Evolutionary conservation across 2,888 invertebrate genomes (phyloP), one percentile per base, ranked within the genome.

Genomic region (Ommatoiulus sabulosus): DNA sequence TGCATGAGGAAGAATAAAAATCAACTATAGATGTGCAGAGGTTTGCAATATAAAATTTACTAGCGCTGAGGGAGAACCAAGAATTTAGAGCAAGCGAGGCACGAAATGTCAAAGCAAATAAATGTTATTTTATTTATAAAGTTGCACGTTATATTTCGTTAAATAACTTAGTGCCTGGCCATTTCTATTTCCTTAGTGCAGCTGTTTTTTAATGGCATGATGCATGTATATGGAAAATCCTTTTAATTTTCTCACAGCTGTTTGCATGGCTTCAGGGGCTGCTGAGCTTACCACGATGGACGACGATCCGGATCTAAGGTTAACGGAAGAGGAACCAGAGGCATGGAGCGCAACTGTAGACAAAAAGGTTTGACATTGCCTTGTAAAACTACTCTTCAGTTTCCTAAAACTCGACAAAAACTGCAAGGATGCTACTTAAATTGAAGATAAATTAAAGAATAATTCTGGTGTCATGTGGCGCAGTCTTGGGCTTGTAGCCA

Each of bases 281-380:
- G 63, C 87, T 43, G 91, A 91, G 91, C 91, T 91, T 44, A 91
- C 91, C 24, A 96, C 97, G 92, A 94, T 97, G 86, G 97, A 97
- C 87, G 95, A 96, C 5, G 97, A 98, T 92, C 95, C 96, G 0
- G 94, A 94, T 87, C 93, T 98, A 89, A 96, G 97, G 8, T 94
- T 98, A 84, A 96, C 96, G 7, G 95, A 96, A 80, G 95, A 95
- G 43, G 98, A 99, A 92, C 96, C 97, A 0, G 98, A 99, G 92
- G 97, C 97, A 0, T 99, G 98, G 98, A 97, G 97, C 20, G 96
- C 97, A 0, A 96, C 96, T 35, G 97, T 97, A 87, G 97, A 97
- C 43, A 97, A 97, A 91, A 97, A 97, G 92, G 93, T 94, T 90
- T 90, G 90, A 57, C 3, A 24, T 86, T 46, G 12, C n/a, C 15